phyloP scores from a whole-genome alignment of 1,140 invertebrate species.

The Atta colombica region DNA sequence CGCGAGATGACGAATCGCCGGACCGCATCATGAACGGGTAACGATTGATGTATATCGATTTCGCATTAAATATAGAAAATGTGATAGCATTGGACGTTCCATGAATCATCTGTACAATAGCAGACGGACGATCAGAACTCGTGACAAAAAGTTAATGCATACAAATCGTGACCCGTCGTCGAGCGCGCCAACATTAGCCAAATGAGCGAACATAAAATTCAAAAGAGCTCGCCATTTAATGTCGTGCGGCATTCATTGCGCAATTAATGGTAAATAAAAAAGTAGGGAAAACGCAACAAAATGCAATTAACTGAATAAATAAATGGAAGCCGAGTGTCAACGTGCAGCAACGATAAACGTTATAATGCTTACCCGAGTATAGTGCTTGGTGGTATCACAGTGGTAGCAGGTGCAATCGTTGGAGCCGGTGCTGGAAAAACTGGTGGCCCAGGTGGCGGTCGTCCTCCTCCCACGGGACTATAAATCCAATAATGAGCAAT shows the following conservation, averaged over 20 bases:
- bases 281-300: neutral
- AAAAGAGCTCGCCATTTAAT: slow-evolving; percentile 16
- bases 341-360: neutral
- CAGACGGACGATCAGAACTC: neutral
- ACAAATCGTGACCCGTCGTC: slow-evolving; percentile 26
- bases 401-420: slow-evolving; percentile 79
- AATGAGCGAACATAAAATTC: slow-evolving; percentile 7
- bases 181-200: slow-evolving; percentile 27
- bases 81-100: neutral
- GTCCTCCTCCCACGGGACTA: slow-evolving; percentile 82
- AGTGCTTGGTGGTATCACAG: slow-evolving; percentile 81
- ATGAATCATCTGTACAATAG: slow-evolving; percentile 20
- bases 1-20: slow-evolving; percentile 39
- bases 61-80: neutral
- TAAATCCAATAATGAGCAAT: slow-evolving; percentile 70
- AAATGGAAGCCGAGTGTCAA: slow-evolving; percentile 32
- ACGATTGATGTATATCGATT: slow-evolving; percentile 27
- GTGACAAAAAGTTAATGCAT: slow-evolving; percentile 5
- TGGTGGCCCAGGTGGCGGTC: slow-evolving; percentile 85
- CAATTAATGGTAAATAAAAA: slow-evolving; percentile 25
- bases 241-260: neutral
- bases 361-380: slow-evolving; percentile 80
- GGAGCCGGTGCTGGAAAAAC: slow-evolving; percentile 84
- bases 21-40: slow-evolving; percentile 31
- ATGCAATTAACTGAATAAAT: slow-evolving; percentile 53